Percentiles rank a stretch among this genome's conserved stretches.
Evolutionary conservation across 2,797 vertebrate genomes (phyloP).

Genomic region (Intellagama lesueurii): DNA sequence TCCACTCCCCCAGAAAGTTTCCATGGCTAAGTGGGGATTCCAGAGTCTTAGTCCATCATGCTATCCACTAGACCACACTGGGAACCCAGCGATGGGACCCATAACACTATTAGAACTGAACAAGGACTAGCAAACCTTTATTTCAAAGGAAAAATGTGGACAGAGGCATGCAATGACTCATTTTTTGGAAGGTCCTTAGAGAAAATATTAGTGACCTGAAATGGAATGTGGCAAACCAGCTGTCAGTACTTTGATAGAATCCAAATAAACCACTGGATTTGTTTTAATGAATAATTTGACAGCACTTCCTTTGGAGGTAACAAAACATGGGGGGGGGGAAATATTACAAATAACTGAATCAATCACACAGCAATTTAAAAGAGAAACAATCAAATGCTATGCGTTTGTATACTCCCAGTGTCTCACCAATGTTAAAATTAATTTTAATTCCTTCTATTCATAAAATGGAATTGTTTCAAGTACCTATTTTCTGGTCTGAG

Average conservation of each 20-base stretch:
- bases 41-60: too few relatives aligned
- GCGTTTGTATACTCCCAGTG: neutral
- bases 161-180: neutral
- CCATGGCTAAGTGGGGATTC: too few relatives aligned
- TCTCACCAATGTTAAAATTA: neutral
- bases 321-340: neutral
- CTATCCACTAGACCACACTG: too few relatives aligned
- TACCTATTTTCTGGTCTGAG: conserved; percentile 14
- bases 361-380: neutral
- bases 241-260: neutral
- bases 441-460: neutral
- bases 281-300: neutral
- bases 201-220: neutral
- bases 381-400: neutral
- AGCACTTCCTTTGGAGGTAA: neutral
- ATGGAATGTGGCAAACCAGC: too few relatives aligned
- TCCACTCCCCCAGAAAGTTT: too few relatives aligned
- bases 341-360: neutral
- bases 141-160: neutral
- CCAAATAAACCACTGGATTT: neutral
- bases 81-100: too few relatives aligned
- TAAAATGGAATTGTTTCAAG: neutral
- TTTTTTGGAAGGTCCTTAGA: neutral
- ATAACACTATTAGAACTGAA: neutral
- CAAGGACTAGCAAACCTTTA: neutral